phyloP scores from a whole-genome alignment of 2,888 invertebrate genomes.

The Trachelus troglodyta region DNA sequence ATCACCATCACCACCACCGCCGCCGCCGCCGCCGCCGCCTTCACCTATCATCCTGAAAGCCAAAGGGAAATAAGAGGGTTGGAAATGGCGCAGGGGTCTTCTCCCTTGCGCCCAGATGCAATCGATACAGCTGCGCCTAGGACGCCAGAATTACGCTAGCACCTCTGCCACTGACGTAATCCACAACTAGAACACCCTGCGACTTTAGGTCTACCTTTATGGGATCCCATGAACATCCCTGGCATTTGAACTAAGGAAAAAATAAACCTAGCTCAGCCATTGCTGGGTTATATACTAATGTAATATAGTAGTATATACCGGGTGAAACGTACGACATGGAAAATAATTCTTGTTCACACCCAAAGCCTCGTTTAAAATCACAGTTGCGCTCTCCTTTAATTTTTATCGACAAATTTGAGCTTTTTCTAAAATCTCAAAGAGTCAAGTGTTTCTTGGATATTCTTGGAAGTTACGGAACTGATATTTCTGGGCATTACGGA shows the following conservation, averaged over 20 bases:
- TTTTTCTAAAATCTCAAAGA: not conserved
- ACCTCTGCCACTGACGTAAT: not conserved
- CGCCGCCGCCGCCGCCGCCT: too few relatives aligned
- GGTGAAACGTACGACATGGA: not conserved
- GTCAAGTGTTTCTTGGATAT: not conserved
- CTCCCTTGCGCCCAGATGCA: conserved; percentile 43
- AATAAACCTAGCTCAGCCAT: not conserved
- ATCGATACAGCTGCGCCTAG: conserved; percentile 46
- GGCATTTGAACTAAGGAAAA: not conserved
- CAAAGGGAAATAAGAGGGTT: conserved; percentile 7
- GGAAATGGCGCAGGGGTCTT: conserved; percentile 12
- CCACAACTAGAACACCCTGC: not conserved
- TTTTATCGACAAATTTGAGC: not conserved
- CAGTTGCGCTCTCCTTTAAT: not conserved
- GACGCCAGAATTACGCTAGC: conserved; percentile 34
- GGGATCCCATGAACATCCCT: not conserved
- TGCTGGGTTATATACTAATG: not conserved
- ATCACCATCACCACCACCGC: not conserved
- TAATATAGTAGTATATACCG: not conserved
- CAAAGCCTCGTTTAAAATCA: not conserved
- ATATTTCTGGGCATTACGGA: not conserved
- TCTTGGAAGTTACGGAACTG: not conserved
- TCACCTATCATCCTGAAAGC: not conserved
- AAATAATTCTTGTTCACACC: not conserved
- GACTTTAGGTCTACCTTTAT: not conserved